Evolutionary conservation across 2,888 invertebrate genomes (phyloP).

Genomic region (Heliothis peltigera): DNA sequence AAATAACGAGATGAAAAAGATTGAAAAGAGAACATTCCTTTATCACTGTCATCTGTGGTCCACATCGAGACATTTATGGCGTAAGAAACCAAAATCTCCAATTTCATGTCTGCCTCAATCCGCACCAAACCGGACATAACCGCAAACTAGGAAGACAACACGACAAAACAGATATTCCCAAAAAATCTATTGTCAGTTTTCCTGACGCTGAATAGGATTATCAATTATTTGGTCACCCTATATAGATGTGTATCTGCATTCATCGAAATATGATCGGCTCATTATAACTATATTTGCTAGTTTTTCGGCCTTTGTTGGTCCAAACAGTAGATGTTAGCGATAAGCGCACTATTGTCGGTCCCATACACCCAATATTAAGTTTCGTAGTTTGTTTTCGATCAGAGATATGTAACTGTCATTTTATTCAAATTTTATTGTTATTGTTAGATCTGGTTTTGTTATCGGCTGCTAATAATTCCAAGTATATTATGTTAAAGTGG

Average conservation of each 20-base stretch:
- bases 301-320: conserved; percentile 75
- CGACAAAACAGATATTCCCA: conserved; percentile 61
- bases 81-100: conserved; percentile 29
- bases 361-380: conserved; percentile 69
- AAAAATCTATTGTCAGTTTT: conserved; percentile 70
- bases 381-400: conserved; percentile 78
- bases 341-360: conserved; percentile 60
- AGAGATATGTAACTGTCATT: conserved; percentile 74
- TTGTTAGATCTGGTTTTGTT: conserved; percentile 51
- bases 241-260: conserved; percentile 75
- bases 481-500: conserved; percentile 16
- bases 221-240: conserved; percentile 84
- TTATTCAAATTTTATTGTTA: conserved; percentile 65
- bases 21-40: conserved; percentile 21
- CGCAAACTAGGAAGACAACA: conserved; percentile 64
- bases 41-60: conserved; percentile 16
- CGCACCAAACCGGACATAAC: conserved; percentile 57
- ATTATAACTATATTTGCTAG: conserved; percentile 88
- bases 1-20: conserved; percentile 38
- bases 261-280: conserved; percentile 84
- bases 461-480: conserved; percentile 36
- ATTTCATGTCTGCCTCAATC: conserved; percentile 50
- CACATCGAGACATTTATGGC: conserved; percentile 18
- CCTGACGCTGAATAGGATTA: conserved; percentile 79
- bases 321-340: conserved; percentile 67